A percentile compares a stretch with the other conserved stretches of the same genome.
These are phyloP conservation scores for Macropus fuliginosus DNA, from an alignment of 2,797 vertebrate species.

Conservation along the genomic window DNA sequence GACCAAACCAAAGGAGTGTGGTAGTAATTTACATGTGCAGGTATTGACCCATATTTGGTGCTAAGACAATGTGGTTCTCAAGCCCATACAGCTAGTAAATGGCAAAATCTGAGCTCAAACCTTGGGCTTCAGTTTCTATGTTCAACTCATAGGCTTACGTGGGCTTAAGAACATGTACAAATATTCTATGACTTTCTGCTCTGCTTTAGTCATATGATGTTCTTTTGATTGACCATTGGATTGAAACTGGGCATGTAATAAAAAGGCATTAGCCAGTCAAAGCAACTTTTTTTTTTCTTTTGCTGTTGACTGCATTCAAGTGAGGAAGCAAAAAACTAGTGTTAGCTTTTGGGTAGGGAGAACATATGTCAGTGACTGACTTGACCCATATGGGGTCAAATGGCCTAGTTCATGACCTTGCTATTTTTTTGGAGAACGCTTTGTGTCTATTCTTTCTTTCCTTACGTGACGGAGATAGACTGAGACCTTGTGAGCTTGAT, in stretches of 20 bases:
- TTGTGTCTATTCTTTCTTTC: neutral
- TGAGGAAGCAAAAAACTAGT: neutral
- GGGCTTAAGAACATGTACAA: neutral
- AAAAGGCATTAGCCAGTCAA: neutral
- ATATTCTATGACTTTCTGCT: neutral
- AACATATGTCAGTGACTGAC: neutral
- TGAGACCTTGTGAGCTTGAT: neutral
- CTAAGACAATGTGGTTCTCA: neutral
- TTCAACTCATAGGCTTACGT: neutral
- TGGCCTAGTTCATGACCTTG: neutral
- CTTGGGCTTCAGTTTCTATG: neutral
- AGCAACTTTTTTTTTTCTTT: neutral
- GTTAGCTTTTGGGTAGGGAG: neutral
- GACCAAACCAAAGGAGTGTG: no score
- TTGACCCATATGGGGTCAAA: neutral
- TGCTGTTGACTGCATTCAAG: neutral
- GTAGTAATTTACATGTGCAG: no score
- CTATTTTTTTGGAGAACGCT: neutral
- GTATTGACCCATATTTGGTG: no score
- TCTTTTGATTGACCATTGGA: neutral
- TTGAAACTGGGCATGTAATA: neutral
- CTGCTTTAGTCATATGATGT: neutral
- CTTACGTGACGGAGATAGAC: neutral
- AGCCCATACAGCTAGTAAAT: neutral
- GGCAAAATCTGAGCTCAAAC: neutral